Evolutionary conservation across 2,113 vertebrate species (phyloP).

Genomic region (Jacana jacana): DNA sequence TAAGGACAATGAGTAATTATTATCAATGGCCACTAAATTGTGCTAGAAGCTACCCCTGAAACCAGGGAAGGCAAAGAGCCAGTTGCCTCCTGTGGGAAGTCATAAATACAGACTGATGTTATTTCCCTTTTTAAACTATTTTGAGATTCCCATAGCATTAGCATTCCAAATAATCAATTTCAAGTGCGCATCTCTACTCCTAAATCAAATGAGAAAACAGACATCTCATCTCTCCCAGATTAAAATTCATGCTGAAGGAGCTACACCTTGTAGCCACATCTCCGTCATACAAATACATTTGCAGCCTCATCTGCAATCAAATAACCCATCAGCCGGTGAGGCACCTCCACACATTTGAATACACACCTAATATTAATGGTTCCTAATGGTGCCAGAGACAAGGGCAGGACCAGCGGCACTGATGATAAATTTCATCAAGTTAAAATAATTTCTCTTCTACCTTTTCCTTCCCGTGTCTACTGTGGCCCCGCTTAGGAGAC

Average conservation of each 20-base stretch:
- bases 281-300: not conserved
- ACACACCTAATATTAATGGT: not conserved
- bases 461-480: not conserved
- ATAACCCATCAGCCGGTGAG: not conserved
- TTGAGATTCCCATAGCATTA: not conserved
- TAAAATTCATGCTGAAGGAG: not conserved
- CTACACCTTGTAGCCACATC: not conserved
- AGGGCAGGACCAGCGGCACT: not conserved
- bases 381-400: not conserved
- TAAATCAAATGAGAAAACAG: not conserved
- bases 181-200: not conserved
- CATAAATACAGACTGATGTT: not conserved
- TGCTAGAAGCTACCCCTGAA: not conserved
- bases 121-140: not conserved
- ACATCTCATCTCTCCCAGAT: not conserved
- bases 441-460: not conserved
- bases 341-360: not conserved
- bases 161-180: constrained; percentile 28
- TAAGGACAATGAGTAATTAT: not conserved
- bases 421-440: not conserved
- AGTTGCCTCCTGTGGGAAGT: not conserved
- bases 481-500: not conserved
- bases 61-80: not conserved
- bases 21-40: not conserved
- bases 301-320: not conserved